These are phyloP conservation scores for Vicugna pacos DNA, from an alignment of 2,113 vertebrate species.

Conservation along the genomic window DNA sequence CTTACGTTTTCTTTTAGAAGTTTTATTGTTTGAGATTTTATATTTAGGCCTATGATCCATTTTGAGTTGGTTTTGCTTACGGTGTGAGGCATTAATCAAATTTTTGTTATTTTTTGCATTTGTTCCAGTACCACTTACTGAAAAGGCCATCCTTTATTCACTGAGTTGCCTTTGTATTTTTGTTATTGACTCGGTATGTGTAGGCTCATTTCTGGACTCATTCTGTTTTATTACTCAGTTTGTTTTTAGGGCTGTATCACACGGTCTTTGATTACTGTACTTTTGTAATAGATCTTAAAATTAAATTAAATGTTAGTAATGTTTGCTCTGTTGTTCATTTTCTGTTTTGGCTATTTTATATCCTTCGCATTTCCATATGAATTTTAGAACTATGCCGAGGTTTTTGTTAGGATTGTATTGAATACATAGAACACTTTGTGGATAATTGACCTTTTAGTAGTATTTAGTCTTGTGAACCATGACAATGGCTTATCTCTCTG, in stretches of 20 bases:
- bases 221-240: not conserved
- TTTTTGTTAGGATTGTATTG: slow-evolving; percentile 24
- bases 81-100: not conserved
- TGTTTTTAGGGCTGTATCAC: not conserved
- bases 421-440: not conserved
- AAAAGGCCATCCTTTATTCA: not conserved
- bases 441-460: not conserved
- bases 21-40: slow-evolving; percentile 27
- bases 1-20: not conserved
- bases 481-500: not conserved
- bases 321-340: not conserved
- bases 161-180: not conserved
- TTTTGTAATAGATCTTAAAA: not conserved
- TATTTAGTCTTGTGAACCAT: not conserved
- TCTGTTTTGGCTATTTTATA: not conserved
- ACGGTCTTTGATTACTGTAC: not conserved
- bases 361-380: not conserved
- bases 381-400: not conserved
- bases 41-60: not conserved
- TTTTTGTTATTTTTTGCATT: not conserved
- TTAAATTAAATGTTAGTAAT: not conserved
- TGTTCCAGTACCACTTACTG: not conserved
- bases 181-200: not conserved
- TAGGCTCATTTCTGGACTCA: not conserved
- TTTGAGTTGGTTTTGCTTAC: not conserved